A percentile compares a stretch with the other conserved stretches of the same genome.
These are phyloP conservation scores for Papilio dardanus DNA, from an alignment of 1,140 invertebrate species.

Conservation along the genomic window DNA sequence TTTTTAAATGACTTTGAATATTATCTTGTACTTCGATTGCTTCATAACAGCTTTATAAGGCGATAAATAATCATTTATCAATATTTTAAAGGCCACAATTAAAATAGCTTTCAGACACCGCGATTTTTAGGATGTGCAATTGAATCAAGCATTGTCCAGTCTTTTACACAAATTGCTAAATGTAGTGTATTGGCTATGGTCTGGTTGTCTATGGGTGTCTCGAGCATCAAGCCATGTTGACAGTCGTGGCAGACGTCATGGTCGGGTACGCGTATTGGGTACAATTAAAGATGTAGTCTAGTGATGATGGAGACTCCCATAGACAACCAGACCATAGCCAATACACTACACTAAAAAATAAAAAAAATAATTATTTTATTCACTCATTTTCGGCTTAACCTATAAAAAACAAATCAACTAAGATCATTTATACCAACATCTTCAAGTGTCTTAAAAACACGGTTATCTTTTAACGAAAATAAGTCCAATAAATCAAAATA, in stretches of 20 bases:
- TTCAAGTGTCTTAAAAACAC: background rate
- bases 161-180: background rate
- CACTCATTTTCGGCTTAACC: background rate
- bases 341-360: too few relatives aligned
- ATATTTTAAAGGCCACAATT: background rate
- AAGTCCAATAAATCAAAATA: background rate
- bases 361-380: too few relatives aligned
- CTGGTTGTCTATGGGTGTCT: too few relatives aligned
- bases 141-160: background rate
- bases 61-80: background rate
- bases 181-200: too few relatives aligned
- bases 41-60: background rate
- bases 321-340: too few relatives aligned
- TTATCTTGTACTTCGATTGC: constrained; percentile 10
- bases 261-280: too few relatives aligned
- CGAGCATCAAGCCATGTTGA: too few relatives aligned
- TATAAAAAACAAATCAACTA: background rate
- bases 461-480: background rate
- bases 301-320: too few relatives aligned
- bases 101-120: background rate
- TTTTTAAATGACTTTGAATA: constrained; percentile 2
- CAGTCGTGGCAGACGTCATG: too few relatives aligned
- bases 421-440: background rate
- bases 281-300: too few relatives aligned
- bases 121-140: background rate